Percentiles rank a stretch among this genome's conserved stretches.
These are phyloP conservation scores for Cephus spinipes DNA, from an alignment of 2,888 invertebrate species.

Conservation along the genomic window DNA sequence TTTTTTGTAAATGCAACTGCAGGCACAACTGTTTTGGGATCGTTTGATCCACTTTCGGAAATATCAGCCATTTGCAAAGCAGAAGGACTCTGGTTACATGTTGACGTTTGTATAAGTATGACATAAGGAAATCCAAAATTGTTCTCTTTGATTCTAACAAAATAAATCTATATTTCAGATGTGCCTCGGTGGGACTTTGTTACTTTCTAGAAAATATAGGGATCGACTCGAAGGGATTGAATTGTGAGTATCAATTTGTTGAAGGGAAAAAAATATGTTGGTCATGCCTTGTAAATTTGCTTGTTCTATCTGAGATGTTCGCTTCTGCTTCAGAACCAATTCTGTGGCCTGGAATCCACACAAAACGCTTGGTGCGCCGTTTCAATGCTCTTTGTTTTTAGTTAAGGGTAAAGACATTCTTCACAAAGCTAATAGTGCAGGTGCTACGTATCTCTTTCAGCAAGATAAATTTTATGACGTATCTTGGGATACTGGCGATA, in stretches of 20 bases:
- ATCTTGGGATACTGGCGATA: conserved; percentile 84
- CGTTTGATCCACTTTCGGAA: conserved; percentile 80
- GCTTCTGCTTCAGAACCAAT: conserved; percentile 72
- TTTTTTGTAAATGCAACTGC: conserved; percentile 81
- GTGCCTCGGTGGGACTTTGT: conserved; percentile 82
- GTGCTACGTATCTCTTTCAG: conserved; percentile 84
- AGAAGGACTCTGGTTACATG: conserved; percentile 82
- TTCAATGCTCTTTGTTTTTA: conserved; percentile 82
- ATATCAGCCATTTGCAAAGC: conserved; percentile 78
- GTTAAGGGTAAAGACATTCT: conserved; percentile 73
- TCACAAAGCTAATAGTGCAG: conserved; percentile 76
- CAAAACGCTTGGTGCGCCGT: conserved; percentile 84
- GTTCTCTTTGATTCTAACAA: neutral
- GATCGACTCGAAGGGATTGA: conserved; percentile 74
- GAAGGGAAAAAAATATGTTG: neutral
- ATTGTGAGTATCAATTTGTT: conserved; percentile 65
- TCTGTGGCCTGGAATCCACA: conserved; percentile 90
- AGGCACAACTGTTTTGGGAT: conserved; percentile 87
- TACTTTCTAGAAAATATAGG: conserved; percentile 77
- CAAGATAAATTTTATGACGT: conserved; percentile 88
- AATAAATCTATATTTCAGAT: conserved; percentile 69
- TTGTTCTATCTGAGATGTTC: neutral
- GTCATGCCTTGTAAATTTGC: neutral
- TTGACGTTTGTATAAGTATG: conserved; percentile 74
- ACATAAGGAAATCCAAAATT: neutral